Percentiles rank a stretch among this genome's conserved stretches.
Evolutionary conservation across 2,113 vertebrate genomes (phyloP).

Genomic region (Astur gentilis): DNA sequence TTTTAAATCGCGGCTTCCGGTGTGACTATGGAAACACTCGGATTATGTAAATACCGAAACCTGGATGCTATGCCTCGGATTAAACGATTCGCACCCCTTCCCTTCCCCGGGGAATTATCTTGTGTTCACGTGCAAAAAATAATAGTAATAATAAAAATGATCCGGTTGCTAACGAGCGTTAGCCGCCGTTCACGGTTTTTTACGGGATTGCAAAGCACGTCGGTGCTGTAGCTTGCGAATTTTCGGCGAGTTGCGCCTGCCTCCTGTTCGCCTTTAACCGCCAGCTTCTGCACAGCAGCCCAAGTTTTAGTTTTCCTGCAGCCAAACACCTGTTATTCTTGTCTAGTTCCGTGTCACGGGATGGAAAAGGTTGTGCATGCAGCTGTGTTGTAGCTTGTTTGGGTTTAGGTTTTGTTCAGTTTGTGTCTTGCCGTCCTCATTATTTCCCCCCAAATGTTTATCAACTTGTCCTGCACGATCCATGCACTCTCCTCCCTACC

Average conservation of each 20-base stretch:
- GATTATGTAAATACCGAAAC: slow-evolving; percentile 56
- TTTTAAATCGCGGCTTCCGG: slow-evolving; percentile 65
- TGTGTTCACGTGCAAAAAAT: not conserved
- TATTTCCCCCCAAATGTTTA: not conserved
- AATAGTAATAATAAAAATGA: not conserved
- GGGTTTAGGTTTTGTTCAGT: not conserved
- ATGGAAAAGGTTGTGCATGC: slow-evolving; percentile 30
- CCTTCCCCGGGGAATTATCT: not conserved
- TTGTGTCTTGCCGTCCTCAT: not conserved
- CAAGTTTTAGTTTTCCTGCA: not conserved
- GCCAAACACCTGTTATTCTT: slow-evolving; percentile 42
- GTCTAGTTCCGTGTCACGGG: not conserved
- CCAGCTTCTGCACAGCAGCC: not conserved
- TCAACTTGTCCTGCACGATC: not conserved
- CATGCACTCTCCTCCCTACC: not conserved
- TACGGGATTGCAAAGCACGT: not conserved
- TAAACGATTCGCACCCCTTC: not conserved
- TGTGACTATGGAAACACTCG: slow-evolving; percentile 63
- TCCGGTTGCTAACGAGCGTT: not conserved
- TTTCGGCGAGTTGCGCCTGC: not conserved
- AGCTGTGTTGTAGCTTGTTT: not conserved
- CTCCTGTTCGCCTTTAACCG: not conserved
- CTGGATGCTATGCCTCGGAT: not conserved
- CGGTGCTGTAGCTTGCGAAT: not conserved
- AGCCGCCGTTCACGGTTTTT: not conserved